Evolutionary conservation across 92 coral and sea anemone genomes (phyloP), one percentile per base, ranked within the genome.

Genomic region (Phymanthus crucifer): DNA sequence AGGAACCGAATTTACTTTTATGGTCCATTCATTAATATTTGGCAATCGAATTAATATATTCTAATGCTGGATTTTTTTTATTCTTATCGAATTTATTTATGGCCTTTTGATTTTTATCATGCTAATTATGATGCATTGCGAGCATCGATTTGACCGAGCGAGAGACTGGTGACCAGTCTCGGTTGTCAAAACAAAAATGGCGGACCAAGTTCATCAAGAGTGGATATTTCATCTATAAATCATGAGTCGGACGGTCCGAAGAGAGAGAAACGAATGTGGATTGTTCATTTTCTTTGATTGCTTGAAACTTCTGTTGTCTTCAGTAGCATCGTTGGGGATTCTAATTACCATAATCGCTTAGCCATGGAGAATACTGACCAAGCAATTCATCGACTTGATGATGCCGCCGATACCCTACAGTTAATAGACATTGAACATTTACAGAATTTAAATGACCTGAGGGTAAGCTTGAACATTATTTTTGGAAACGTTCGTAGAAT

Each of bases 251-350:
- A 48, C 56, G 56, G 56, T 48, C 56, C 56, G 56, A 48, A 48
- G 56, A 48, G 56, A 48, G 56, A 48, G 56, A 56, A 56, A 56
- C 31, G 29, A 56, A 56, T 56, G 66, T 56, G 66, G 66, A 56
- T 56, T 56, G 66, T 56, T 56, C 31, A 56, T 21, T 2, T 56
- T 56, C 66, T 56, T 56, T n/a, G 66, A 56, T 56, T 19, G n/a
- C 66, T 56, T 56, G 66, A 56, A 56, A 56, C 66, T 56, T 56
- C 29, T 56, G 66, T 56, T 56, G 31, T 56, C 66, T 56, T 56
- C 66, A 56, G 29, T 56, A 56, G 66, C 66, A 56, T 56, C 29
- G 3, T 56, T 19, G 66, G 66, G 3, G 66, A 56, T 56, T 56
- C 66, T 19, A 56, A 56, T 56, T 31, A n/a, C 31, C 66, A 56